phyloP scores from a whole-genome alignment of 1,140 invertebrate species.

The Caenorhabditis brenneri region DNA sequence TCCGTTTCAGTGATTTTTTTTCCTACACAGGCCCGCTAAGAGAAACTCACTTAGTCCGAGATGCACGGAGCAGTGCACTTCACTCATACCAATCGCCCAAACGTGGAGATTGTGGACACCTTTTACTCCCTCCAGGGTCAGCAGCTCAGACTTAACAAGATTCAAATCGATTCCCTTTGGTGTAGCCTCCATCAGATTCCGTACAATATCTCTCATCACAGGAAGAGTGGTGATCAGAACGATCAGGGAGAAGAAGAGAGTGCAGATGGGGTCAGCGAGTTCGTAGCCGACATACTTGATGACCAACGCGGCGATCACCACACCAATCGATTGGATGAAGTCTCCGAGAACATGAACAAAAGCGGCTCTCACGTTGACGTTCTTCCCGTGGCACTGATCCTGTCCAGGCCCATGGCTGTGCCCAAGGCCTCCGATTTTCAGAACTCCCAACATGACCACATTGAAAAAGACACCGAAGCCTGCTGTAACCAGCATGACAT shows the following conservation, averaged over 20 bases:
- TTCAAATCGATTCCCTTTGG: slow-evolving; percentile 85
- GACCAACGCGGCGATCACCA: slow-evolving; percentile 88
- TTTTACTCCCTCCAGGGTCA: no score
- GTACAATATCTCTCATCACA: slow-evolving; percentile 87
- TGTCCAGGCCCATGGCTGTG: slow-evolving; percentile 50
- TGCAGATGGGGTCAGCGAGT: slow-evolving; percentile 95
- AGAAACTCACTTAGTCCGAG: no score
- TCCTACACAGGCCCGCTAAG: no score
- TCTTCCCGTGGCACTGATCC: slow-evolving; percentile 75
- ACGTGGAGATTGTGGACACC: no score
- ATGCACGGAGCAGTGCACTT: no score
- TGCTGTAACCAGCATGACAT: slow-evolving; percentile 91
- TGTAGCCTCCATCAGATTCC: slow-evolving; percentile 93
- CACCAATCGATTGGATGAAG: slow-evolving; percentile 92
- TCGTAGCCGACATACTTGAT: slow-evolving; percentile 87
- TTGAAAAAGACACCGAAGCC: slow-evolving; percentile 87
- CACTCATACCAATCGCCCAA: no score
- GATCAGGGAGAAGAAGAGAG: slow-evolving; percentile 91
- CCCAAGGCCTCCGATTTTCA: slow-evolving; percentile 53
- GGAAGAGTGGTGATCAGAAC: slow-evolving; percentile 90
- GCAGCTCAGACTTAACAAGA: no score
- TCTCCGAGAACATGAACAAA: slow-evolving; percentile 95
- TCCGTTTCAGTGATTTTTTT: no score
- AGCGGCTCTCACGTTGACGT: slow-evolving; percentile 93
- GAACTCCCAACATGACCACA: slow-evolving; percentile 76